Conservation (phyloP, 2,888 invertebrate genomes). For the Mimas tiliae region DNA sequence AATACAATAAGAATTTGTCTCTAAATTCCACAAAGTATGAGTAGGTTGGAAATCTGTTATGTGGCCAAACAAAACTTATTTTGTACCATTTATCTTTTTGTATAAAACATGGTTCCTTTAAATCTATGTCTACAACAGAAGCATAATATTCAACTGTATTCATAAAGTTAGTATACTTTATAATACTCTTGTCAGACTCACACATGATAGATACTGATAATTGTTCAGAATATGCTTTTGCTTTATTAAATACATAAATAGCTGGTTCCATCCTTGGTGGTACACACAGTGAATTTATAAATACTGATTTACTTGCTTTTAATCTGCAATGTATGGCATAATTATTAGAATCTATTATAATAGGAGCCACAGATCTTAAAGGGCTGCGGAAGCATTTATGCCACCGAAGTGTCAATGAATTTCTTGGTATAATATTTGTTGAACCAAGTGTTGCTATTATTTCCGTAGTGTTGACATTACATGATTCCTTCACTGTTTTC, state of each 20-base stretch:
- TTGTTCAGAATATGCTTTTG: conserved; percentile 70
- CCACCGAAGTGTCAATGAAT: conserved; percentile 66
- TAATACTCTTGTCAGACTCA: conserved; percentile 65
- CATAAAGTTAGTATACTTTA: conserved; percentile 65
- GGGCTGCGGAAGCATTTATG: conserved; percentile 70
- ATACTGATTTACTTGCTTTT: conserved; percentile 74
- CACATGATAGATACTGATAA: conserved; percentile 65
- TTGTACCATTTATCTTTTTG: conserved; percentile 76
- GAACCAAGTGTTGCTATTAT: conserved; percentile 37
- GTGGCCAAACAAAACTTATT: conserved; percentile 73
- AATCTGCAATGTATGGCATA: conserved; percentile 63
- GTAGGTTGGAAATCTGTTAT: conserved; percentile 56
- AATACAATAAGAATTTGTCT: conserved; percentile 54
- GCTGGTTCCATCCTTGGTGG: conserved; percentile 75
- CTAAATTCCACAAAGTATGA: conserved; percentile 74
- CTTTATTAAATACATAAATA: conserved; percentile 61
- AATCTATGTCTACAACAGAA: conserved; percentile 68
- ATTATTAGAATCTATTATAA: conserved; percentile 67
- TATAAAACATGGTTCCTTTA: conserved; percentile 71
- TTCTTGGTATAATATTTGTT: conserved; percentile 50
- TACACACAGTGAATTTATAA: conserved; percentile 72
- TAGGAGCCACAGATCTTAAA: conserved; percentile 69
- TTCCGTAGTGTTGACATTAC: conserved; percentile 40
- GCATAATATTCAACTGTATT: conserved; percentile 70
- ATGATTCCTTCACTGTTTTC: conserved; percentile 43